Percentiles rank a stretch among this genome's conserved stretches.
These are phyloP conservation scores for Lytechinus pictus DNA, from an alignment of 35 echinoderm and acorn worm species.

Conservation along the genomic window DNA sequence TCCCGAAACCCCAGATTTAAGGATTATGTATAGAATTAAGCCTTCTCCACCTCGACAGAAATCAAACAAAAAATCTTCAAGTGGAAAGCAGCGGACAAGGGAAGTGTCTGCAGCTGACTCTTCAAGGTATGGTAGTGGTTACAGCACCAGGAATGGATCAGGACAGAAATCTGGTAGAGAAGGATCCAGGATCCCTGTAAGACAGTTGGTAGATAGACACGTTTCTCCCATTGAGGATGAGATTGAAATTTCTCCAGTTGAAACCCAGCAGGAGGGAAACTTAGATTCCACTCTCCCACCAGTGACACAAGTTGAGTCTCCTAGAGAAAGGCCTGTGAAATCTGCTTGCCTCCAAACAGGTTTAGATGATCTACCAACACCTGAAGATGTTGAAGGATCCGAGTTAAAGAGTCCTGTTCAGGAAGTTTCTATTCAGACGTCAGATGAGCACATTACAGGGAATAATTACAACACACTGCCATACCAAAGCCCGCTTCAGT, in stretches of 20 bases:
- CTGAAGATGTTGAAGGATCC: not conserved
- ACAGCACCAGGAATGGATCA: slow-evolving; percentile 18
- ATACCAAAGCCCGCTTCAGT: not conserved
- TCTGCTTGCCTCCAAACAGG: slow-evolving; percentile 48
- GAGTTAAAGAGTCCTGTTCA: slow-evolving; percentile 38
- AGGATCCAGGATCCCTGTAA: not conserved
- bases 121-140: slow-evolving; percentile 6
- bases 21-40: slow-evolving; percentile 72
- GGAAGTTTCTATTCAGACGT: slow-evolving; percentile 46
- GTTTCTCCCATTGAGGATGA: slow-evolving; percentile 41
- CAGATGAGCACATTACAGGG: slow-evolving; percentile 1
- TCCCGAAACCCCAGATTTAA: slow-evolving; percentile 53
- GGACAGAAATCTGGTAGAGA: not conserved
- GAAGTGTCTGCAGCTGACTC: slow-evolving; percentile 26
- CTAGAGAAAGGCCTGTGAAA: slow-evolving; percentile 15
- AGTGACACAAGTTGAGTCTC: not conserved
- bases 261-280: slow-evolving; percentile 50
- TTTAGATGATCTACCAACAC: not conserved
- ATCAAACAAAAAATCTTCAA: slow-evolving; percentile 23
- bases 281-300: slow-evolving; percentile 32
- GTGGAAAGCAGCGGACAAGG: slow-evolving; percentile 28
- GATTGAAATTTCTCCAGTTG: not conserved
- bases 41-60: slow-evolving; percentile 77
- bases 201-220: not conserved
- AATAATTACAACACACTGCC: slow-evolving; percentile 20